Base-by-base conservation (phyloP, 35 echinoderm and acorn worm species). In the Hemicentrotus pulcherrimus region DNA sequence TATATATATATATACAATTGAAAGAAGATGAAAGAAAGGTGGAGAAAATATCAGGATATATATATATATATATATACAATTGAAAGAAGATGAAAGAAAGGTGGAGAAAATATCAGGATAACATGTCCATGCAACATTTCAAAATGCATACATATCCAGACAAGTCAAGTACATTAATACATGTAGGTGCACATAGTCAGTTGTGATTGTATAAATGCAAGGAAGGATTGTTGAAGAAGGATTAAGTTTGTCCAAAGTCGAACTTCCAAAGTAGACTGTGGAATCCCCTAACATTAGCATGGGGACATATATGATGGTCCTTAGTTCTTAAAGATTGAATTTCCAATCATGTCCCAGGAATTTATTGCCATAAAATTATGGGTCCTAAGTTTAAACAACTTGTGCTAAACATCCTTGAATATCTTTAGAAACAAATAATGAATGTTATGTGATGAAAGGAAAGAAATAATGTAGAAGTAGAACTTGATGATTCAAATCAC, bases 81-180 rank as follows among this genome's bases (percentile, higher is more conserved):
- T n/a, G 65, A 78, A n/a, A 78, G 24, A n/a, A 7, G 65, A n/a
- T n/a, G 22, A 78, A 28, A 78, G 22, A 78, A 28, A 78, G 65
- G 24, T 78, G 6, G 1, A 78, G 19, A 8, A 78, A 78, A 78
- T 4, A 78, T 12, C 50, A 12, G 5, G 22, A 7, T 5, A n/a
- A 78, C 65, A 78, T n/a, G 28, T 78, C 65, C 65, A 78, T 78
- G 65, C 65, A 78, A 78, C 65, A 78, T 78, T 78, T 78, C 65
- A 78, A 78, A 78, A 78, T 59, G 52, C 52, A 59, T 59, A 59
- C 52, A 59, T 59, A 59, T 78, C 18, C 65, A 78, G 61, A 4
- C 61, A 70, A 1, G 22, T 70, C 61, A 11, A 70, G 13, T 28
- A 11, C 61, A 70, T 28, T 24, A 28, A 70, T 70, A 70, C 61